Conservation (phyloP, 2,888 invertebrate species). For the Camponotus fellah region DNA sequence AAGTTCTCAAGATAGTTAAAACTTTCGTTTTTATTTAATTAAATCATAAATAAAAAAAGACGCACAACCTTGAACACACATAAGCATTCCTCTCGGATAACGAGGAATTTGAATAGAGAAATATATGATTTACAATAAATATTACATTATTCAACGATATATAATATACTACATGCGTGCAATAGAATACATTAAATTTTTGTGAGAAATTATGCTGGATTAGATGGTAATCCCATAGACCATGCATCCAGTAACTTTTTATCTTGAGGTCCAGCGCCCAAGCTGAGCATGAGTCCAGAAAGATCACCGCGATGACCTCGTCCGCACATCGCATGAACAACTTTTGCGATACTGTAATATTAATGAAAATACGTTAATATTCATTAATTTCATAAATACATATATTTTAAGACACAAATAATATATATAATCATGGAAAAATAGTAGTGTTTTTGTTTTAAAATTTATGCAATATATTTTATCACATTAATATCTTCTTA, state of each 20-base stretch:
- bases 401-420: background rate
- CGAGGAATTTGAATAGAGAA: conserved; percentile 49
- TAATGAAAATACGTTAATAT: conserved; percentile 8
- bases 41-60: conserved; percentile 68
- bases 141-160: conserved; percentile 61
- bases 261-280: conserved; percentile 84
- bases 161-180: conserved; percentile 59
- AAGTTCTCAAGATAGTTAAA: background rate
- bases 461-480: background rate
- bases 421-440: background rate
- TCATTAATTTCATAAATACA: background rate
- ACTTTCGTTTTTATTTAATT: conserved; percentile 34
- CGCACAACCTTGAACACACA: conserved; percentile 69
- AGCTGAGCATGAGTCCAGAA: conserved; percentile 82
- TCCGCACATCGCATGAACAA: conserved; percentile 82
- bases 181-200: conserved; percentile 42
- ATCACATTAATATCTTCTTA: no score
- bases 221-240: conserved; percentile 84
- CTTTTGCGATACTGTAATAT: conserved; percentile 82
- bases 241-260: conserved; percentile 83
- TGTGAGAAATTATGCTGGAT: conserved; percentile 79
- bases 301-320: conserved; percentile 81
- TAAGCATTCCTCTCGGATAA: conserved; percentile 55
- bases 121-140: conserved; percentile 60
- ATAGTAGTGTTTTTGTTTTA: background rate